Conservation (phyloP, 2,888 invertebrate species). For the Trissolcus japonicus region DNA sequence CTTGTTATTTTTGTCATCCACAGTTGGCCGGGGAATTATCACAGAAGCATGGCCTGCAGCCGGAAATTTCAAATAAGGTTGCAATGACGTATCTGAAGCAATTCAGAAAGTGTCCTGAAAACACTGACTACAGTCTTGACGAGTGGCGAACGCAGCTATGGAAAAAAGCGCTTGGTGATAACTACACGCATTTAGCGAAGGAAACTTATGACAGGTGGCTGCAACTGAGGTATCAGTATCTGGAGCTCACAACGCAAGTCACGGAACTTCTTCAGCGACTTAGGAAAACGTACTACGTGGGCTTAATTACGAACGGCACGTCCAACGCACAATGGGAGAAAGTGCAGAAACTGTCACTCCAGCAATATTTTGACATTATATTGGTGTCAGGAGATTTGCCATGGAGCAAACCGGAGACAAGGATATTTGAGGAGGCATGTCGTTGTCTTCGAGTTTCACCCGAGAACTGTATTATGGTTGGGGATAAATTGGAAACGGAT, state of each 20-base stretch:
- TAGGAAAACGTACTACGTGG: constrained; percentile 85
- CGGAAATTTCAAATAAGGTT: constrained; percentile 81
- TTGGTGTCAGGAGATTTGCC: constrained; percentile 89
- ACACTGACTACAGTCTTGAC: constrained; percentile 83
- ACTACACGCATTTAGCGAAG: constrained; percentile 84
- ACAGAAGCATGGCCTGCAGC: constrained; percentile 82
- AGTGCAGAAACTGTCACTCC: constrained; percentile 83
- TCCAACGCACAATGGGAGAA: constrained; percentile 94
- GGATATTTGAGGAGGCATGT: constrained; percentile 90
- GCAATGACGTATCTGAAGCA: constrained; percentile 84
- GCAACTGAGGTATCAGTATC: constrained; percentile 85
- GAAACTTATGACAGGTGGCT: constrained; percentile 88
- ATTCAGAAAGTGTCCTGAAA: constrained; percentile 89
- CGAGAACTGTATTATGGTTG: constrained; percentile 88
- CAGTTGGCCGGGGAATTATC: constrained; percentile 79
- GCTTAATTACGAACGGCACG: constrained; percentile 91
- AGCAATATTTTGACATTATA: constrained; percentile 86
- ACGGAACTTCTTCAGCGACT: constrained; percentile 83
- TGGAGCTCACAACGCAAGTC: constrained; percentile 83
- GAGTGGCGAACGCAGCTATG: constrained; percentile 88
- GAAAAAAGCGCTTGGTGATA: constrained; percentile 86
- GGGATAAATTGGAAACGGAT: constrained; percentile 92
- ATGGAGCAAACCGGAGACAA: constrained; percentile 90
- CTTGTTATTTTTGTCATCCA: constrained; percentile 57
- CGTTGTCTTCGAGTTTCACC: constrained; percentile 85